Conservation (phyloP, 2,113 vertebrate genomes). For the Hymenochirus boettgeri region DNA sequence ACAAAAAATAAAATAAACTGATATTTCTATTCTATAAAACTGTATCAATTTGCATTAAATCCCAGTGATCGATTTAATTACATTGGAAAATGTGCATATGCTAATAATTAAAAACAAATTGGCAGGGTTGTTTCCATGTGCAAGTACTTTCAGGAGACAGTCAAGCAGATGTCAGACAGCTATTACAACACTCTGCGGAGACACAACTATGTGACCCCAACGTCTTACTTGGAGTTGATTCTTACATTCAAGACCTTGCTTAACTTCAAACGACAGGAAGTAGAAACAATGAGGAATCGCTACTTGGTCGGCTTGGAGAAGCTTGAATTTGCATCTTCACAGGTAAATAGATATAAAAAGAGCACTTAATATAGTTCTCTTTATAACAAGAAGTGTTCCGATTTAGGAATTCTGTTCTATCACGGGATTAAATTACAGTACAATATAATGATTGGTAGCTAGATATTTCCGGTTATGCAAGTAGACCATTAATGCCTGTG, state of each 20-base stretch:
- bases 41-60: too few relatives aligned
- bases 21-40: too few relatives aligned
- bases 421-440: too few relatives aligned
- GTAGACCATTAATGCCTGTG: too few relatives aligned
- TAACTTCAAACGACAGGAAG: constrained; percentile 73
- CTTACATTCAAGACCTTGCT: constrained; percentile 84
- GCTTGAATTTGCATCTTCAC: constrained; percentile 82
- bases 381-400: too few relatives aligned
- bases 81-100: too few relatives aligned
- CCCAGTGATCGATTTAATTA: too few relatives aligned
- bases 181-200: constrained; percentile 72
- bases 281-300: constrained; percentile 71
- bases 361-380: too few relatives aligned
- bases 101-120: constrained; percentile 6
- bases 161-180: constrained; percentile 65
- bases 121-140: constrained; percentile 85
- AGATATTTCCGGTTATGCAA: too few relatives aligned
- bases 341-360: constrained; percentile 59
- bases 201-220: constrained; percentile 88
- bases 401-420: too few relatives aligned
- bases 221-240: constrained; percentile 88
- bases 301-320: constrained; percentile 83
- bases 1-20: too few relatives aligned
- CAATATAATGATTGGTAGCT: too few relatives aligned
- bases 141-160: constrained; percentile 83